phyloP scores from a whole-genome alignment of 1,140 invertebrate genomes.

The Nomia melanderi region DNA sequence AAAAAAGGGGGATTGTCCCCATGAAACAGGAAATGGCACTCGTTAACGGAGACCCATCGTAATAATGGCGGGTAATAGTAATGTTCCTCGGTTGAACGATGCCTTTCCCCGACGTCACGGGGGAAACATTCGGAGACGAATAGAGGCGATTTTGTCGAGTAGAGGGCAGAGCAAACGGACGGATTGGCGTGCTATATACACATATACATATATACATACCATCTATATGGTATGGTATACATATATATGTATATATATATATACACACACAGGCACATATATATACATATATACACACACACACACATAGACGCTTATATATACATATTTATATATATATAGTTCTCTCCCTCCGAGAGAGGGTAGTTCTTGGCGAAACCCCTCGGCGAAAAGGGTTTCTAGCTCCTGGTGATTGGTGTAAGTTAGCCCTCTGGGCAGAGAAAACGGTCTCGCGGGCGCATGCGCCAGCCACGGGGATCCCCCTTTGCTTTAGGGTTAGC shows the following conservation, averaged over 20 bases:
- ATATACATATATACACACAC: constrained; percentile 21
- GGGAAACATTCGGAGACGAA: constrained; percentile 43
- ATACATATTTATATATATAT: constrained; percentile 39
- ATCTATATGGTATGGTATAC: no score
- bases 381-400: constrained; percentile 76
- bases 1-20: not conserved
- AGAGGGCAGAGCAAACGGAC: constrained; percentile 49
- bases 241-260: constrained; percentile 30
- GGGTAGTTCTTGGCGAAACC: constrained; percentile 65
- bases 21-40: not conserved
- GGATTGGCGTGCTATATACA: constrained; percentile 2
- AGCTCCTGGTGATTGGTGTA: constrained; percentile 80
- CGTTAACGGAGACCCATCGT: constrained; percentile 24
- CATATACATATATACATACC: constrained; percentile 48
- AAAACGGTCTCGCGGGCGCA: constrained; percentile 69
- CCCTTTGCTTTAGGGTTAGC: constrained; percentile 80
- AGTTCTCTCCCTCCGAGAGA: constrained; percentile 67
- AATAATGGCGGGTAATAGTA: constrained; percentile 42
- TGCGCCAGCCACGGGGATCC: constrained; percentile 68
- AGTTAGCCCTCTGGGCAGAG: constrained; percentile 77
- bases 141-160: constrained; percentile 35
- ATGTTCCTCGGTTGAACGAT: constrained; percentile 27
- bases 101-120: constrained; percentile 37
- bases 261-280: not conserved
- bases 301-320: not conserved